Evolutionary conservation across 2,888 invertebrate genomes (phyloP).

Genomic region (Elegia similella): DNA sequence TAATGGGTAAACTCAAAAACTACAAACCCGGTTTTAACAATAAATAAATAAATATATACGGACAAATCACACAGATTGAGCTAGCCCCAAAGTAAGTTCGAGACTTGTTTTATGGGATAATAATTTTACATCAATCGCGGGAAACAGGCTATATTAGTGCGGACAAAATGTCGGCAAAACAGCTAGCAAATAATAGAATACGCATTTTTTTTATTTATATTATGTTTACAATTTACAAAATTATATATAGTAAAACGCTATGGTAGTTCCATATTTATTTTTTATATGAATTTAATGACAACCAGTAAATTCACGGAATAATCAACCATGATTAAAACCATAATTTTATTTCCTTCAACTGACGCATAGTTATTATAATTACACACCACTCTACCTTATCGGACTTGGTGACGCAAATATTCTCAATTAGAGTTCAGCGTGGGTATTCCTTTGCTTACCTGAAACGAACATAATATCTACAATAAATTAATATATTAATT

Average conservation of each 20-base stretch:
- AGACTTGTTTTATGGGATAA: too few relatives aligned
- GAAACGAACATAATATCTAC: not conserved
- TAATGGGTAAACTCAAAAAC: too few relatives aligned
- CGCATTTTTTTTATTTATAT: not conserved
- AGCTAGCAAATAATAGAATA: not conserved
- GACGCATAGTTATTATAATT: not conserved
- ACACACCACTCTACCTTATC: constrained; percentile 3
- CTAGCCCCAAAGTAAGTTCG: too few relatives aligned
- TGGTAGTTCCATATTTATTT: too few relatives aligned
- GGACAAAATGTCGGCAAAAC: not conserved
- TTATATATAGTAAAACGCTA: too few relatives aligned
- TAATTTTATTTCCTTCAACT: not conserved
- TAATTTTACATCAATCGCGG: too few relatives aligned
- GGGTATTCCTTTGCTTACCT: not conserved
- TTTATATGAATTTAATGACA: too few relatives aligned
- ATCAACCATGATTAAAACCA: not conserved
- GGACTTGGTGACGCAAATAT: not conserved
- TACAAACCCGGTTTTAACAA: too few relatives aligned
- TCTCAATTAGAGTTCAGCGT: not conserved
- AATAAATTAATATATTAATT: not conserved
- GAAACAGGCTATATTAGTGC: not conserved
- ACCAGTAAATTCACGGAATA: not conserved
- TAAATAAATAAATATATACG: too few relatives aligned
- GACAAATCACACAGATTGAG: too few relatives aligned
- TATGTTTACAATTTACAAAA: too few relatives aligned